Percentiles rank a stretch among this genome's conserved stretches.
These are phyloP conservation scores for Dicrostonyx torquatus DNA, from an alignment of 2,797 vertebrate genomes.

Conservation along the genomic window DNA sequence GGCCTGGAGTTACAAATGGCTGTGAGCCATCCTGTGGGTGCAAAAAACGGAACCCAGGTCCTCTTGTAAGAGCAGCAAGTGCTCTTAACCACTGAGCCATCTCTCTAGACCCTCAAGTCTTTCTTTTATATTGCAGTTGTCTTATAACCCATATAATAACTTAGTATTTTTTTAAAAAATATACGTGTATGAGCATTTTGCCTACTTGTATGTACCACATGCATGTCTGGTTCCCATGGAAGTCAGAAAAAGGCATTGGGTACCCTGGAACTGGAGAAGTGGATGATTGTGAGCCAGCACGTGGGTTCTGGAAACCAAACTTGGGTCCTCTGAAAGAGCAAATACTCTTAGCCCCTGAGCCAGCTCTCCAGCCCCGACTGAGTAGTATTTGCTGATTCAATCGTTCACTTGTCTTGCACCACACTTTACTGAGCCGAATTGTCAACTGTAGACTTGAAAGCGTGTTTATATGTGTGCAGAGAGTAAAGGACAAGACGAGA, in stretches of 20 bases:
- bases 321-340: not conserved
- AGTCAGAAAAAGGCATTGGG: not conserved
- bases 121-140: not conserved
- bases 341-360: not conserved
- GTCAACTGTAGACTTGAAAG: not conserved
- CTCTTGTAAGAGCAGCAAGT: not conserved
- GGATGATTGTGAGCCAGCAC: not conserved
- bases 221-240: not conserved
- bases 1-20: not conserved
- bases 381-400: not conserved
- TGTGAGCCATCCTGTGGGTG: not conserved
- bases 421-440: slow-evolving; percentile 1
- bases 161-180: not conserved
- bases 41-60: not conserved
- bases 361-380: not conserved
- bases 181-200: not conserved
- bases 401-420: not conserved
- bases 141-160: not conserved
- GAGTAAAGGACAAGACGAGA: not conserved
- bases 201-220: not conserved
- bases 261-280: not conserved
- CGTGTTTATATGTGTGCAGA: not conserved
- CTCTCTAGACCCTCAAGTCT: not conserved
- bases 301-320: not conserved
- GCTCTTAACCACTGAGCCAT: not conserved